phyloP scores from a whole-genome alignment of 2,888 invertebrate genomes.

The Idaea dimidiata region DNA sequence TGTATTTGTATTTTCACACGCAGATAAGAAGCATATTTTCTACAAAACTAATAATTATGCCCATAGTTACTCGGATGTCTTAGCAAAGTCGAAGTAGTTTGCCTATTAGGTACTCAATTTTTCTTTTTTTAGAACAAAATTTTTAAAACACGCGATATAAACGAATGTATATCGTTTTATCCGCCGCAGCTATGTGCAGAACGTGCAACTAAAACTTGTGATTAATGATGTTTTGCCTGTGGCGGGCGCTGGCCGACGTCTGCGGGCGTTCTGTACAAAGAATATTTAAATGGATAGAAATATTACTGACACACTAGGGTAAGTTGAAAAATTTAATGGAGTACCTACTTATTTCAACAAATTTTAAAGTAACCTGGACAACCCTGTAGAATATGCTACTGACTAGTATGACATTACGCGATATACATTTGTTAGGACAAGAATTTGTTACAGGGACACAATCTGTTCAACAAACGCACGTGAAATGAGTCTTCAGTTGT shows the following conservation, averaged over 20 bases:
- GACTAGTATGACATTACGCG: too few relatives aligned
- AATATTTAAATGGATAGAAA: constrained; percentile 10
- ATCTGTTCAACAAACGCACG: too few relatives aligned
- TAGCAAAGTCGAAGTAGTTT: not conserved
- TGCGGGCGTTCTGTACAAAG: constrained; percentile 47
- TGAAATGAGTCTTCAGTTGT: too few relatives aligned
- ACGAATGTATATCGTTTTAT: constrained; percentile 30
- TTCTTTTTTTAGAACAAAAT: not conserved
- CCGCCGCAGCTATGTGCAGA: constrained; percentile 50
- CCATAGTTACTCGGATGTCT: not conserved
- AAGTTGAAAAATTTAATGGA: not conserved
- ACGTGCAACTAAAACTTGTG: constrained; percentile 70
- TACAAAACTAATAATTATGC: too few relatives aligned
- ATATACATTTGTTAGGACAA: too few relatives aligned
- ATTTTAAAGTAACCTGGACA: too few relatives aligned
- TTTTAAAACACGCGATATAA: constrained; percentile 9
- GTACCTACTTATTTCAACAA: not conserved
- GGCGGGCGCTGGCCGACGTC: constrained; percentile 66
- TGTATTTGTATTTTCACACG: too few relatives aligned
- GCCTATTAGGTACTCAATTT: constrained; percentile 10
- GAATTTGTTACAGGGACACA: too few relatives aligned
- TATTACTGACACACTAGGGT: not conserved
- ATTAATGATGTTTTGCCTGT: constrained; percentile 70
- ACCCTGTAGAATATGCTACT: too few relatives aligned
- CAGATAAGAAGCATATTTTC: too few relatives aligned